phyloP scores from a whole-genome alignment of 2,888 invertebrate genomes.

The Drosophila pegasa region DNA sequence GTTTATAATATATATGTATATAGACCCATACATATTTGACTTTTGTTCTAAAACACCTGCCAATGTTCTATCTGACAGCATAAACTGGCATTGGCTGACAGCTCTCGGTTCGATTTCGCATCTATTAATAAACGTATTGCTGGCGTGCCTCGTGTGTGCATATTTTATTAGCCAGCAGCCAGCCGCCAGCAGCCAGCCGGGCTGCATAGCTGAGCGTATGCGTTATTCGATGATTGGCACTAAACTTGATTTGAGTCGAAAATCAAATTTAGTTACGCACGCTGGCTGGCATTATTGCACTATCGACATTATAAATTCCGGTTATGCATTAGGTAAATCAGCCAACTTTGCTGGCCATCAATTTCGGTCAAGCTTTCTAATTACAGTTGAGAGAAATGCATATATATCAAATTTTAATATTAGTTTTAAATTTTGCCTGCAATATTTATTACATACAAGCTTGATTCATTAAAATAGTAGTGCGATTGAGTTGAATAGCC shows the following conservation, averaged over 20 bases:
- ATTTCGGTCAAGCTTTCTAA: background rate
- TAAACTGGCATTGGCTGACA: slow-evolving; percentile 4
- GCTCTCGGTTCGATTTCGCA: slow-evolving; percentile 30
- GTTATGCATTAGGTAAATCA: background rate
- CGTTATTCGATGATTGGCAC: slow-evolving; percentile 18
- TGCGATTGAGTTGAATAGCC: no score
- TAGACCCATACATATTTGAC: background rate
- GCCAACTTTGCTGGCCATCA: background rate
- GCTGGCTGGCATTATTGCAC: background rate
- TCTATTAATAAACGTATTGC: slow-evolving; percentile 73
- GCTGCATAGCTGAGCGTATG: slow-evolving; percentile 32
- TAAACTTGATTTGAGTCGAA: background rate
- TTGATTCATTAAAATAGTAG: no score
- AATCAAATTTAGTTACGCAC: background rate
- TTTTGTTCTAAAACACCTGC: slow-evolving; percentile 2
- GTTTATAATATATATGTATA: no score
- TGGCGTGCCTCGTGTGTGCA: slow-evolving; percentile 59
- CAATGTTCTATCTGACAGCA: background rate
- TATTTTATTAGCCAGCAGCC: slow-evolving; percentile 58
- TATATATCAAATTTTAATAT: no score
- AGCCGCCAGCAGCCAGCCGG: no score
- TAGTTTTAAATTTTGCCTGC: no score
- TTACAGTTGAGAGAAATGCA: no score
- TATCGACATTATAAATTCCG: background rate
- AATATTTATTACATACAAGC: no score